Evolutionary conservation across 2,888 invertebrate species (phyloP), one percentile per base, ranked within the genome.

Genomic region (Glomeris marginata): DNA sequence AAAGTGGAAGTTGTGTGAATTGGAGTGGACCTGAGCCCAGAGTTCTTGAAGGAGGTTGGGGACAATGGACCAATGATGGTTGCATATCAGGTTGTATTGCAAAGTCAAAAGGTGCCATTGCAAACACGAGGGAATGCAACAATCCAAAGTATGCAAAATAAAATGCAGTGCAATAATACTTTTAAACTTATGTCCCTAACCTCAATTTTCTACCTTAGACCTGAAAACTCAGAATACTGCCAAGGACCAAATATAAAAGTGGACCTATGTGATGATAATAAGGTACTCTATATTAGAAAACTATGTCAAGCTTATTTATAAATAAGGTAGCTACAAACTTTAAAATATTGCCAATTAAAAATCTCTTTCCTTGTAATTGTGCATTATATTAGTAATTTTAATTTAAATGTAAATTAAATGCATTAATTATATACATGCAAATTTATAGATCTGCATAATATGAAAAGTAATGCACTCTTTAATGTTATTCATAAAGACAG

Each of bases 11-110:
- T 47, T 81, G 80, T 59, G 70, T 76, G 62, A 10, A 60, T 2
- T 55, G 52, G 54, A 52, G 52, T 3, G 50, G 46, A 2, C 41
- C 42, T 11, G 51, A 56, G 33, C 2, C 52, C 5, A 49, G 53
- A 38, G 52, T 56, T 1, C 50, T 63, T 13, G 65, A 67, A 41
- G 76, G 72, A 2, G 77, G 75, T 3, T 82, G 83, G 82, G 68
- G 76, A 50, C 64, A 71, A 11, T 83, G 82, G 82, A 68, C 66
- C 38, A 67, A 69, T 41, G 73, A 74, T 5, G 60, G 62, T 20
- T 84, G 84, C 60, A 71, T 66, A 21, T 81, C 81, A 1, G 80
- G 79, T 13, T 84, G 84, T 62, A 71, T 81, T 10, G 60, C 67
- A 51, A 73, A 75, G 50, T 74, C 79, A 0, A 73, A 71, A 57